Conservation (phyloP, 2,113 vertebrate species). For the Morone chrysops region DNA sequence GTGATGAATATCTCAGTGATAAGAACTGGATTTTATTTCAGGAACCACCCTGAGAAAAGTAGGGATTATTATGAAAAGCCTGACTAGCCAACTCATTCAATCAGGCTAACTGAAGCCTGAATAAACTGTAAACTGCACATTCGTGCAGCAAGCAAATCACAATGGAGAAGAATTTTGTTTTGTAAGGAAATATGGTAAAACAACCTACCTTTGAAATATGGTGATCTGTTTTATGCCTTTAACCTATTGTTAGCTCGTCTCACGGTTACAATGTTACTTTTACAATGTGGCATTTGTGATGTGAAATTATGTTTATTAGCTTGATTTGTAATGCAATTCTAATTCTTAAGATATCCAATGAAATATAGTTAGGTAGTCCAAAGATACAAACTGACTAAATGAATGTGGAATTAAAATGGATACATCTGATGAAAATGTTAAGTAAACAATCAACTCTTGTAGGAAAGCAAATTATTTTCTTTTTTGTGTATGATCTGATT, state of each 20-base stretch:
- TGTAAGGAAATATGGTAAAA: background rate
- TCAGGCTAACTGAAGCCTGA: background rate
- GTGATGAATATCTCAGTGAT: conserved; percentile 53
- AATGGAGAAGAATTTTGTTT: background rate
- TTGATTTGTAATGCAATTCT: background rate
- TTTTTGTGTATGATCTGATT: background rate
- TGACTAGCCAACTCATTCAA: background rate
- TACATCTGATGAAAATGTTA: background rate
- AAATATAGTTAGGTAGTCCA: background rate
- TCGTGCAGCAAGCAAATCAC: background rate
- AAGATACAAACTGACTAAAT: conserved; percentile 4
- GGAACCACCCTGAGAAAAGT: background rate
- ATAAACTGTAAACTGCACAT: background rate
- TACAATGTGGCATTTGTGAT: background rate
- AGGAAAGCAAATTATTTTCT: background rate
- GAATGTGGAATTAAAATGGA: background rate
- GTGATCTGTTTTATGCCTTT: background rate
- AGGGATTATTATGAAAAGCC: conserved; percentile 9
- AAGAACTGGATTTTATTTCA: conserved; percentile 10
- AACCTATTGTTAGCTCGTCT: background rate
- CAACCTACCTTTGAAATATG: background rate
- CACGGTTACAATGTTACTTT: background rate
- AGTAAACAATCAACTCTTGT: background rate
- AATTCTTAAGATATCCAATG: background rate
- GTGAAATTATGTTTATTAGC: background rate